Evolutionary conservation across 2,888 invertebrate species (phyloP).

Genomic region (Diachrysia chrysitis): DNA sequence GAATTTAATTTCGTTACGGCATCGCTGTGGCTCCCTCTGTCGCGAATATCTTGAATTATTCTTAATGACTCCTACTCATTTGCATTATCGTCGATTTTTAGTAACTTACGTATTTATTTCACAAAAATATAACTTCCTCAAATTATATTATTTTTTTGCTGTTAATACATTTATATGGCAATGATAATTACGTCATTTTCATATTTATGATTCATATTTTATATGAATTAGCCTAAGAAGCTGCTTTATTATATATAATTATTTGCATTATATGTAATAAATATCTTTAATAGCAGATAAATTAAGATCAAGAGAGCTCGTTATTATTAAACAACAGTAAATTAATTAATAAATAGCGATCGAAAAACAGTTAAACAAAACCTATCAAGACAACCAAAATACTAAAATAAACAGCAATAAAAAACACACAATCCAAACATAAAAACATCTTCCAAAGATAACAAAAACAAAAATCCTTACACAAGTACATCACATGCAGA

Average conservation of each 20-base stretch:
- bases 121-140: constrained; percentile 40
- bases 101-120: constrained; percentile 46
- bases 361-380: not conserved
- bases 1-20: constrained; percentile 86
- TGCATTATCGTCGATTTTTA: constrained; percentile 68
- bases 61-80: constrained; percentile 78
- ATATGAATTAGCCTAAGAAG: not conserved
- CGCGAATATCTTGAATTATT: constrained; percentile 85
- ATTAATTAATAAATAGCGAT: not conserved
- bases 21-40: constrained; percentile 73
- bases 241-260: not conserved
- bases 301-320: not conserved
- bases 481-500: constrained; percentile 64
- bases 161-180: constrained; percentile 11
- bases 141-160: constrained; percentile 32
- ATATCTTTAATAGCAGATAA: not conserved
- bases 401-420: not conserved
- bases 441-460: constrained; percentile 18
- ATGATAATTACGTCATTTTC: not conserved
- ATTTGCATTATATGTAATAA: not conserved
- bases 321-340: not conserved
- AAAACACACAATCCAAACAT: constrained; percentile 4
- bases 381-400: not conserved
- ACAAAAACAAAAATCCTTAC: constrained; percentile 35
- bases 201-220: not conserved